Base-by-base conservation (phyloP, 2,888 invertebrate species). In the Dioctria rufipes region DNA sequence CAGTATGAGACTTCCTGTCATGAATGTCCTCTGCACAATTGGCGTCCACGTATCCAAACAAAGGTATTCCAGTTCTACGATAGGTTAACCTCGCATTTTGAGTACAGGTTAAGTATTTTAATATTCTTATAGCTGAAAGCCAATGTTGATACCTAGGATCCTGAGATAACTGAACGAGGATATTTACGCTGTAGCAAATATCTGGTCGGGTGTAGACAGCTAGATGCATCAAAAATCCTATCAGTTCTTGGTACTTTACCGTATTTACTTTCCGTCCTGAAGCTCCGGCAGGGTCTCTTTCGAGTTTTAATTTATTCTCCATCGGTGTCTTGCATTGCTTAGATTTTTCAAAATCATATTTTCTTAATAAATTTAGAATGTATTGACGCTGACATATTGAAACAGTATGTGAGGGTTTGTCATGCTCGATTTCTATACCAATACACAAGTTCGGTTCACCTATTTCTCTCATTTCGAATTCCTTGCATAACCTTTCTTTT, bases 171-270 rank as follows among this genome's bases (percentile, higher is more conserved):
- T 79, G 75, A 51, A 61, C 75, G 37, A 81, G 54, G 0, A 77
- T 49, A 39, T 78, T 82, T 0, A 80, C 82, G 5, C 78, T 39
- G 49, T 75, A 77, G 13, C 75, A 61, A 6, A 82, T 80, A 5
- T 81, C 82, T 4, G 81, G 81, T 8, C 81, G 67, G 25, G 80
- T 75, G 3, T 58, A 58, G 5, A 82, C 69, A 13, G 82, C 78
- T 63, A 80, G 75, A 37, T 81, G 80, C 63, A 82, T 63, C 13
- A 82, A 54, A 5, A 69, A 46, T 39, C 69, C 58, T 13, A 78
- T 65, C 5, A 78, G 13, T 8, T 78, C 46, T 49, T 42, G 63
- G 39, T 78, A 78, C 4, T 46, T 8, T 6, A 8, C 46, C 5
- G 46, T 5, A 46, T 46, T 8, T 46, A 46, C 8, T 6, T 46